Conservation (phyloP, 2,888 invertebrate genomes). For the Euplagia quadripunctaria region DNA sequence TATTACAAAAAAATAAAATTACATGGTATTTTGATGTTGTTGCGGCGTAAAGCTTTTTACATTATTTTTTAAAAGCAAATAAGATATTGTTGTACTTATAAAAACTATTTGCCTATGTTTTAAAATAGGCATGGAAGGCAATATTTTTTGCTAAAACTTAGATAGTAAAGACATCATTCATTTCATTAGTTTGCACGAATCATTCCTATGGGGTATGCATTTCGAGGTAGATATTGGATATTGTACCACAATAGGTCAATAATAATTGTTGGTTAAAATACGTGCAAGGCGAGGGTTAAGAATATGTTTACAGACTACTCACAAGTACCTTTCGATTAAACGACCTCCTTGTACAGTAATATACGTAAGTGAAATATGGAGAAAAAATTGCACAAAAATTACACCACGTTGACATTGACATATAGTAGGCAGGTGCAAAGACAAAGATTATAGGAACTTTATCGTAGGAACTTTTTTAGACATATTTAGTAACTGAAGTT, state of each 20-base stretch:
- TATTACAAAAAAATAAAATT: constrained; percentile 39
- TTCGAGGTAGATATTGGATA: constrained; percentile 59
- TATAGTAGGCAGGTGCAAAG: too few relatives aligned
- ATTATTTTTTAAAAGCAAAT: constrained; percentile 39
- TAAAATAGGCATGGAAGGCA: constrained; percentile 49
- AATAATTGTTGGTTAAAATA: constrained; percentile 5
- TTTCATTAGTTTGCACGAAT: constrained; percentile 89
- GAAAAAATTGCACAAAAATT: too few relatives aligned
- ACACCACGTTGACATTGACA: too few relatives aligned
- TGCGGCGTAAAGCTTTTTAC: constrained; percentile 48
- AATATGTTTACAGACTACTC: constrained; percentile 15
- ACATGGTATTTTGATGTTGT: constrained; percentile 52
- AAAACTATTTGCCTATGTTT: constrained; percentile 44
- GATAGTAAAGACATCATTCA: constrained; percentile 70
- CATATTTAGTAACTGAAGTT: background rate
- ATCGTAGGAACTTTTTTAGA: too few relatives aligned
- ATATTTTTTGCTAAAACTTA: constrained; percentile 65
- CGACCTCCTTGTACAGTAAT: background rate
- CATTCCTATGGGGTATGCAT: constrained; percentile 85
- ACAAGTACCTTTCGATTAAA: background rate
- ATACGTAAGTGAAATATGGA: too few relatives aligned
- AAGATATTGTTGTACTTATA: constrained; percentile 46
- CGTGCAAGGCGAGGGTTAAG: constrained; percentile 41
- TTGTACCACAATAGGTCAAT: constrained; percentile 35
- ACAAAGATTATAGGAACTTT: too few relatives aligned